A percentile compares a stretch with the other conserved stretches of the same genome.
Conservation (phyloP, 2,888 invertebrate genomes). For the Drosophila nr. perissopoda region DNA sequence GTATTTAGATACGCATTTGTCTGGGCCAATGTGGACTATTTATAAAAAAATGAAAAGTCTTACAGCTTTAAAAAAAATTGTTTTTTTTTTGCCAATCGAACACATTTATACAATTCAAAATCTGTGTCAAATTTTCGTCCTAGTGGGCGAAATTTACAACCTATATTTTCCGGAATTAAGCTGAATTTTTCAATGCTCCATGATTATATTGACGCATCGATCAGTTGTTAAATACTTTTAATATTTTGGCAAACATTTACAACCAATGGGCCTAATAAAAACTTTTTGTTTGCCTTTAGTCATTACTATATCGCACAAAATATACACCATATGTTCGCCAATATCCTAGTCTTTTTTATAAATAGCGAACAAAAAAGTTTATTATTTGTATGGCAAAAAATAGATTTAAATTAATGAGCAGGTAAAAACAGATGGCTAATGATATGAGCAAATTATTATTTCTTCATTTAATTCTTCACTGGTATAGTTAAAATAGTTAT, state of each 20-base stretch:
- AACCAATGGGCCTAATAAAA: not conserved
- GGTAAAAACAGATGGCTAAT: not conserved
- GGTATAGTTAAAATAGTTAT: not conserved
- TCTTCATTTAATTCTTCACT: not conserved
- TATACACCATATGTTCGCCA: not conserved
- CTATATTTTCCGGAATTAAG: not conserved
- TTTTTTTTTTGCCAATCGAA: not conserved
- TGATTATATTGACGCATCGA: not conserved
- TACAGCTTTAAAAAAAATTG: not conserved
- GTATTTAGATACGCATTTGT: too few species aligned
- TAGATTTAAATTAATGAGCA: not conserved
- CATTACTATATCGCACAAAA: not conserved
- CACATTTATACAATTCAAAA: not conserved
- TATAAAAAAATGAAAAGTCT: not conserved
- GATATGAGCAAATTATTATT: not conserved
- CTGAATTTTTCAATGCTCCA: not conserved
- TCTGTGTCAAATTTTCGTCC: not conserved
- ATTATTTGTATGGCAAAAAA: not conserved
- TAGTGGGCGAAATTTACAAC: not conserved
- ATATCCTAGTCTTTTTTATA: not conserved
- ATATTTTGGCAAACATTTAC: not conserved
- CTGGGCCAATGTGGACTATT: not conserved
- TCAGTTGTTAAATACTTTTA: not conserved
- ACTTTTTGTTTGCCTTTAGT: not conserved
- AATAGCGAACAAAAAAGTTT: not conserved